phyloP scores from a whole-genome alignment of 2,888 invertebrate genomes.

The Laspeyria flexula region DNA sequence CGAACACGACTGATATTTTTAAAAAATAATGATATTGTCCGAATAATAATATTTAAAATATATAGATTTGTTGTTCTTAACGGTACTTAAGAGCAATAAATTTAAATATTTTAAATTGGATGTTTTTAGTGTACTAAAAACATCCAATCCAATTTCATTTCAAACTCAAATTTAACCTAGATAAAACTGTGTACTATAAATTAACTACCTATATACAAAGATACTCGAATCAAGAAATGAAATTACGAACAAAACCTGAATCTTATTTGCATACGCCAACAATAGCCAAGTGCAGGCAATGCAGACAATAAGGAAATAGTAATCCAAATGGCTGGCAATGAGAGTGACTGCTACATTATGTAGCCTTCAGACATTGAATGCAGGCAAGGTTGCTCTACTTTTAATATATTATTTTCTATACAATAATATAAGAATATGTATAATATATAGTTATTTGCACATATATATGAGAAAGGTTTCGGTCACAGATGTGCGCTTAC shows the following conservation, averaged over 20 bases:
- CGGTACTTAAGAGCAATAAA: too few relatives aligned
- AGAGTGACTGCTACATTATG: conserved; percentile 1
- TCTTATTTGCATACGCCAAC: neutral
- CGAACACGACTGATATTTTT: too few relatives aligned
- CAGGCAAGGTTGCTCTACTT: conserved; percentile 14
- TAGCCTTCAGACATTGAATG: conserved; percentile 1
- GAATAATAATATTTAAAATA: too few relatives aligned
- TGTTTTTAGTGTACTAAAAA: too few relatives aligned
- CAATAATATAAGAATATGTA: too few relatives aligned
- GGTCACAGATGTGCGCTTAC: conserved; percentile 44
- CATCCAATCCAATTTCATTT: too few relatives aligned
- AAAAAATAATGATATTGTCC: too few relatives aligned
- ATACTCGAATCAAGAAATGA: neutral
- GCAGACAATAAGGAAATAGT: conserved; percentile 5
- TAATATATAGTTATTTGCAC: too few relatives aligned
- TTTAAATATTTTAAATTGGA: too few relatives aligned
- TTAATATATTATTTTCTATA: conserved; percentile 27
- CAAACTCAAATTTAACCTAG: too few relatives aligned
- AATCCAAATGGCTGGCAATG: conserved; percentile 3
- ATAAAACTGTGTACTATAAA: too few relatives aligned
- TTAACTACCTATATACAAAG: neutral
- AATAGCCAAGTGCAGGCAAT: conserved; percentile 5
- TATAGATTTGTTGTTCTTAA: too few relatives aligned
- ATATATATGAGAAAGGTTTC: conserved; percentile 23
- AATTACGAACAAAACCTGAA: neutral